Conservation (phyloP, 1,140 invertebrate genomes). For the Drosophila trapezifrons region DNA sequence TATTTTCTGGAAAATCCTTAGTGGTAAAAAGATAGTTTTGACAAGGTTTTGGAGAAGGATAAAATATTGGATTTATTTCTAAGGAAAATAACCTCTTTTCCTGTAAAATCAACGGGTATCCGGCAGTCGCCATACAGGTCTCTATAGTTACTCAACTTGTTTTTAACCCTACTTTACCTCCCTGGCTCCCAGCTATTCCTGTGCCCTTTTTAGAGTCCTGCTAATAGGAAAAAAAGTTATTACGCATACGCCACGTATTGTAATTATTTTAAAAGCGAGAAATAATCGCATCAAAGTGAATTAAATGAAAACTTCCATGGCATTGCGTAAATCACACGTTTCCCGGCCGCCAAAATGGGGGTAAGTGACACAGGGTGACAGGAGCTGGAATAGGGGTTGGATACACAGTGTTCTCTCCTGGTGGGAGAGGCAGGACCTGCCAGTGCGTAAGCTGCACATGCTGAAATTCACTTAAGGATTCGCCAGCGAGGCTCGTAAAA, state of each 20-base stretch:
- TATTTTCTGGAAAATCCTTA: neutral
- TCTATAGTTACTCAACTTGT: neutral
- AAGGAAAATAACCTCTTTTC: neutral
- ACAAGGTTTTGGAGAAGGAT: neutral
- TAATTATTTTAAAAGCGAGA: slow-evolving; percentile 65
- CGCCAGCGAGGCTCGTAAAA: slow-evolving; percentile 50
- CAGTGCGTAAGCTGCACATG: slow-evolving; percentile 70
- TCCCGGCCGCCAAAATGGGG: neutral
- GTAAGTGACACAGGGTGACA: neutral
- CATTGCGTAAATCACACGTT: slow-evolving; percentile 71
- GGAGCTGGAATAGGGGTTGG: neutral
- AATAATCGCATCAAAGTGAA: slow-evolving; percentile 77
- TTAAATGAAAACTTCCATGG: slow-evolving; percentile 73
- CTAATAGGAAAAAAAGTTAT: slow-evolving; percentile 62
- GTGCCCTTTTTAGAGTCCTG: neutral
- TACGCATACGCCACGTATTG: slow-evolving; percentile 61
- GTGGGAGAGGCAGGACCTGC: too few relatives aligned
- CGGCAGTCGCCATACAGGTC: neutral
- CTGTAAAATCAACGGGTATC: neutral
- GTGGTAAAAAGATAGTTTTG: too few relatives aligned
- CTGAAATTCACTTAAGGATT: slow-evolving; percentile 77
- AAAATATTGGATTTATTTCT: neutral
- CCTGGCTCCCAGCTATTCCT: neutral
- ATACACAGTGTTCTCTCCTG: too few relatives aligned
- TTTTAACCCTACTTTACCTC: neutral